Evolutionary conservation across 2,888 invertebrate genomes (phyloP), one percentile per base, ranked within the genome.

Genomic region (Odontothrips loti): DNA sequence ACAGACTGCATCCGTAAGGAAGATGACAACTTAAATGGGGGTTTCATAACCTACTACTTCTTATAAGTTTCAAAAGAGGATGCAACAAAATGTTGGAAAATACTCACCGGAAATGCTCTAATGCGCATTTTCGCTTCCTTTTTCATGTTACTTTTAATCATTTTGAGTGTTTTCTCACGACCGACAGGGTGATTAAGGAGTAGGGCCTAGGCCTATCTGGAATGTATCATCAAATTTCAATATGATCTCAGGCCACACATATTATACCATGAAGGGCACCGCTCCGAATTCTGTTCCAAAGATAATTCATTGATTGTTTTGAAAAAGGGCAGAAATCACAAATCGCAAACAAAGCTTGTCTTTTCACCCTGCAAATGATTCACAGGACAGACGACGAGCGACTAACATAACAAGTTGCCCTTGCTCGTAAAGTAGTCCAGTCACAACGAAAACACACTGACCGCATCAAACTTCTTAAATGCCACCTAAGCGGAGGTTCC

Each of bases 91-190:
- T 58, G n/a, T 80, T 10, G 58, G 63, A 79, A 78, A 83, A 80
- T 84, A 92, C 96, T 96, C 90, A 98, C 97, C 88, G 98, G 97
- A 90, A 98, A 98, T 85, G 98, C 97, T 89, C 97, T 92, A 87
- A 98, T 98, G 87, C 98, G 93, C 97, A 98, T 97, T 90, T 98
- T 98, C 90, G 94, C 93, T 90, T 96, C 96, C 90, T 96, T 96
- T 89, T 96, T 96, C 86, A 94, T 90, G 86, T 93, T 90, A 88
- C 92, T 89, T 85, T 86, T 86, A 85, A 86, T 86, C 84, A 85
- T 85, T 82, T 81, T 84, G 82, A 47, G 80, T 63, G 23, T 20
- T 51, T 34, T 51, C 1, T 6, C 8, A 10, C 20, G 51, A 80
- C 80, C 51, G n/a, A 20, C 48, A 48, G 43, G 47, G 27, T 58